phyloP scores from a whole-genome alignment of 2,797 vertebrate species.

The Danio kyathit region DNA sequence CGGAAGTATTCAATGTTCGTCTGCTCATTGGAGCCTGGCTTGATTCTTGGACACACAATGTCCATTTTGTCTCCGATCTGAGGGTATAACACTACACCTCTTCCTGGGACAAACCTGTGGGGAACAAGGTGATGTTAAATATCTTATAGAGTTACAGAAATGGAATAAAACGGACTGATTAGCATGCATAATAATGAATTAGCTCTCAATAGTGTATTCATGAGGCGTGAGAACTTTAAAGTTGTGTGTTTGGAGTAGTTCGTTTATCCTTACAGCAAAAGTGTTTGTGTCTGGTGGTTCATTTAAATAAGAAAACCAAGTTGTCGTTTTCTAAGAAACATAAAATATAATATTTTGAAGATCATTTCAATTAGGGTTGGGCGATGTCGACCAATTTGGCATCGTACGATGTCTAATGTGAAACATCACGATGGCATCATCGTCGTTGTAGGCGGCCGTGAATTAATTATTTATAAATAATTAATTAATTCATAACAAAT shows the following conservation, averaged over 20 bases:
- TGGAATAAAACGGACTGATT: neutral
- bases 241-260: neutral
- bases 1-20: slow-evolving; percentile 93
- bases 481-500: no score
- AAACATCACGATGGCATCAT: no score
- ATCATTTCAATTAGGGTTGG: no score
- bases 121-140: slow-evolving; percentile 12
- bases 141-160: slow-evolving; percentile 17
- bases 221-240: neutral
- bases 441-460: no score
- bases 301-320: neutral
- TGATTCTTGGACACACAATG: slow-evolving; percentile 94
- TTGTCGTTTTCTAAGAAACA: neutral
- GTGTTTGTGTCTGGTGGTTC: neutral
- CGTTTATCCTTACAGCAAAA: neutral
- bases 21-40: slow-evolving; percentile 80
- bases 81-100: slow-evolving; percentile 94
- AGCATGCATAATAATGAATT: neutral
- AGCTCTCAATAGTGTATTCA: neutral
- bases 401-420: no score
- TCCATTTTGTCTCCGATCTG: slow-evolving; percentile 99
- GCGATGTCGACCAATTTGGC: no score
- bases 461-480: no score
- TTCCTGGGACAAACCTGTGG: slow-evolving; percentile 88
- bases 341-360: neutral